Evolutionary conservation across 2,113 vertebrate species (phyloP), one percentile per base, ranked within the genome.

Genomic region (Leptobrachium leishanense): DNA sequence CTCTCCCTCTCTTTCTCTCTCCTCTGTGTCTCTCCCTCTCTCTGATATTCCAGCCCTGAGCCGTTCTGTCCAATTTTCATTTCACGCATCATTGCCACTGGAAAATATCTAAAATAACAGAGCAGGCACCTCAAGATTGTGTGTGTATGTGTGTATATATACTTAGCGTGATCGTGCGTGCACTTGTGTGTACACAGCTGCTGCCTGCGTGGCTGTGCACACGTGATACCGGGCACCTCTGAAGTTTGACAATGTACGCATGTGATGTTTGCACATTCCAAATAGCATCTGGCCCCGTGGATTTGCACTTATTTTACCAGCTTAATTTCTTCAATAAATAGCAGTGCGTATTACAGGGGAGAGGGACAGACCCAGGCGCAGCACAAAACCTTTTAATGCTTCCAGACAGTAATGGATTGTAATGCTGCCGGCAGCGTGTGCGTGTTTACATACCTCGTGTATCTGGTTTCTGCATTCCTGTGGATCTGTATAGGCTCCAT

Each of bases 21-120:
- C 73, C 5, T 15, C 53, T 73, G 74, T 76, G 57, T 12, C 68
- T 53, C 83, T 79, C 73, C 9, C 71, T 68, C 79, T 84, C 81
- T 74, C 68, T 74, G 2, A 75, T 84, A 84, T 83, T 82, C 82
- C 87, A 86, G 84, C 84, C 84, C 90, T 2, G 83, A 54, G 82
- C 87, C 86, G 74, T 86, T 89, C 84, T 85, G 77, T 90, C 84
- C 85, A 82, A 84, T 91, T 88, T 88, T 85, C 88, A 86, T 91
- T 90, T 90, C 90, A 89, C 87, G 87, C 88, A 76, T 85, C 85
- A 81, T 54, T 86, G 85, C 84, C 84, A 43, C 84, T 88, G 87
- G 87, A 86, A 92, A 84, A 89, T 75, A 66, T 85, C 84, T 86
- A 82, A 85, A 65, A 39, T 85, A 85, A 82, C 83, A 81, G 1